Conservation (phyloP, 2,113 vertebrate genomes). For the Alectura lathami region DNA sequence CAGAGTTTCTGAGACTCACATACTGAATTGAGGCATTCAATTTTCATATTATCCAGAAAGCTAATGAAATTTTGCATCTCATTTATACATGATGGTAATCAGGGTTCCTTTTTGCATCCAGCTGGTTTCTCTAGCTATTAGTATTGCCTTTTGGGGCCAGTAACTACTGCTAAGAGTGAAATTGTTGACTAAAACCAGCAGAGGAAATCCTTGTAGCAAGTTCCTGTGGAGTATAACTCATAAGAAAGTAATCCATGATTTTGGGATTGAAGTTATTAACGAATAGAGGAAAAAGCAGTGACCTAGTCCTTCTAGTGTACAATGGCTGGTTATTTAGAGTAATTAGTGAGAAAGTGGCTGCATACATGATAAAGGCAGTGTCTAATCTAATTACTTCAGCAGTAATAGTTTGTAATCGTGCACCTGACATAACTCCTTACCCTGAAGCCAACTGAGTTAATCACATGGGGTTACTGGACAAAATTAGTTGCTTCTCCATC, state of each 20-base stretch:
- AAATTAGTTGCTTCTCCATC: constrained; percentile 44
- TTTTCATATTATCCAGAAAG: neutral
- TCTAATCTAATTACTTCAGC: constrained; percentile 50
- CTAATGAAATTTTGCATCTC: neutral
- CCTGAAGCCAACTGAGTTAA: constrained; percentile 28
- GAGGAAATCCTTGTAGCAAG: neutral
- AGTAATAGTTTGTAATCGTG: constrained; percentile 4
- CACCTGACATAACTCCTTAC: constrained; percentile 25
- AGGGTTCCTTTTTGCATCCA: neutral
- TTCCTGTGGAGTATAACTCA: neutral
- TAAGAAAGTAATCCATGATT: neutral
- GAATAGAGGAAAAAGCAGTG: neutral
- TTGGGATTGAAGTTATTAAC: neutral
- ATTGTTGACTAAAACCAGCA: neutral
- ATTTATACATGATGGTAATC: neutral
- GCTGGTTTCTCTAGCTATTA: neutral
- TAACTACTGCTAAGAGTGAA: neutral
- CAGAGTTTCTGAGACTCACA: neutral
- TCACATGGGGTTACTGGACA: constrained; percentile 29
- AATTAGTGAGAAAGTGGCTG: neutral
- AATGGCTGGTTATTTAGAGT: neutral
- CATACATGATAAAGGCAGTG: constrained; percentile 16
- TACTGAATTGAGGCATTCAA: neutral
- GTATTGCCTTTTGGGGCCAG: neutral
- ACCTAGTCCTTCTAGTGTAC: neutral